A percentile compares a stretch with the other conserved stretches of the same genome.
Conservation (phyloP, 1,140 invertebrate genomes). For the Calycopis cecrops region DNA sequence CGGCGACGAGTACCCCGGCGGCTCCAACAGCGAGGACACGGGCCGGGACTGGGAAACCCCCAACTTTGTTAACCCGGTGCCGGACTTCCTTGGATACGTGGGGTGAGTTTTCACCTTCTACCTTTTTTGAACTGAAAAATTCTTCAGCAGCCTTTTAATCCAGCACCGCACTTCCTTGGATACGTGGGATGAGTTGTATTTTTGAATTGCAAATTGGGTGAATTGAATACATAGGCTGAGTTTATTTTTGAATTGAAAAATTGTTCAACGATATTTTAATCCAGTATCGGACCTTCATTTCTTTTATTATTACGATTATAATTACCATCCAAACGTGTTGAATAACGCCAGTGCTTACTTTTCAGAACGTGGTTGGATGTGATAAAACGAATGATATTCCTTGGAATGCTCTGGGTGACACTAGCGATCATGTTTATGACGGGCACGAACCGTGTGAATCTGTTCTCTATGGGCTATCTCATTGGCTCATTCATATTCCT, state of each 20-base stretch:
- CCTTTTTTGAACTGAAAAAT: too few relatives aligned
- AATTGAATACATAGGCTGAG: too few relatives aligned
- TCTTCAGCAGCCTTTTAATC: too few relatives aligned
- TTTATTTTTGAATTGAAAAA: too few relatives aligned
- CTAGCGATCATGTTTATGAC: conserved; percentile 95
- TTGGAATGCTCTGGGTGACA: conserved; percentile 95
- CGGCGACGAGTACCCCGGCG: conserved; percentile 82
- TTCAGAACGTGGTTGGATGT: conserved; percentile 84
- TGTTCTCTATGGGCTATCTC: conserved; percentile 97
- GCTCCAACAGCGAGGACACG: conserved; percentile 83
- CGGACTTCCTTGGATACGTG: conserved; percentile 85
- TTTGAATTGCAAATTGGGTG: too few relatives aligned
- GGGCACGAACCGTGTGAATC: conserved; percentile 92
- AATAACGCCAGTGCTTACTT: neutral
- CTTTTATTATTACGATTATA: too few relatives aligned
- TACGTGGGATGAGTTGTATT: too few relatives aligned
- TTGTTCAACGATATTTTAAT: too few relatives aligned
- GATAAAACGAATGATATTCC: conserved; percentile 88
- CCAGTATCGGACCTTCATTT: too few relatives aligned
- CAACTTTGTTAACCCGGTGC: conserved; percentile 87
- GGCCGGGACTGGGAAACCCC: conserved; percentile 77
- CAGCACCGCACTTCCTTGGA: too few relatives aligned
- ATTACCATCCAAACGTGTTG: too few relatives aligned
- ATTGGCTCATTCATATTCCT: conserved; percentile 96
- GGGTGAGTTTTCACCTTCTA: conserved; percentile 78